A percentile compares a stretch with the other conserved stretches of the same genome.
Conservation (phyloP, 2,888 invertebrate species). For the Azorinus chamasolen region DNA sequence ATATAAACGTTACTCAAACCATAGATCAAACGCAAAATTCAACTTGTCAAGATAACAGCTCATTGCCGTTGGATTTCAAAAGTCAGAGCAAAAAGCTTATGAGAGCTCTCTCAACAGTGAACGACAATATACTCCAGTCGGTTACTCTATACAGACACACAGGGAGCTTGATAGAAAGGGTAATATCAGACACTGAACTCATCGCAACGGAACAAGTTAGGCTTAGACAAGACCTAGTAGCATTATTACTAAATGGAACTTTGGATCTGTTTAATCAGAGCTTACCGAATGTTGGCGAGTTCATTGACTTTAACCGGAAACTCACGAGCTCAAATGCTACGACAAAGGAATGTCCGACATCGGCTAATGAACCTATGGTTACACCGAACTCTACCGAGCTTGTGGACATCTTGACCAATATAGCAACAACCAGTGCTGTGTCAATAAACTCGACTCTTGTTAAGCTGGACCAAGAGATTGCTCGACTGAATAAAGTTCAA, state of each 20-base stretch:
- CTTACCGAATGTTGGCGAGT: constrained; percentile 35
- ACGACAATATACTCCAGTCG: constrained; percentile 74
- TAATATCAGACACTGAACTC: constrained; percentile 74
- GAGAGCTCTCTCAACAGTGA: constrained; percentile 69
- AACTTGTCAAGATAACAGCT: constrained; percentile 18
- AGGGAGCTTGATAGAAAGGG: constrained; percentile 70
- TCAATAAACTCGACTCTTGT: constrained; percentile 66
- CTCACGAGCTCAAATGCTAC: constrained; percentile 10
- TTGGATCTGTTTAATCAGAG: constrained; percentile 48
- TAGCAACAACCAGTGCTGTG: constrained; percentile 73
- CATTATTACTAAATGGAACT: constrained; percentile 58
- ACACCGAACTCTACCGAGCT: constrained; percentile 64
- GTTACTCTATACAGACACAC: constrained; percentile 74
- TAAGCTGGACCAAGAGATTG: constrained; percentile 71
- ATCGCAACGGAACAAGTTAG: constrained; percentile 72
- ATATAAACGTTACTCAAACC: constrained; percentile 23
- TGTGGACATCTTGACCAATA: constrained; percentile 71
- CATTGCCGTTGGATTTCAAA: constrained; percentile 43
- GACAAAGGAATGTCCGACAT: constrained; percentile 2
- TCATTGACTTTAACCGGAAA: constrained; percentile 13
- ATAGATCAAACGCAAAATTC: constrained; percentile 19
- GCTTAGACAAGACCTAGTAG: constrained; percentile 66
- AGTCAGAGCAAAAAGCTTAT: constrained; percentile 64
- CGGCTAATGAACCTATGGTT: constrained; percentile 35
- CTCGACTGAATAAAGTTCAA: constrained; percentile 61